Percentiles rank a stretch among this genome's conserved stretches.
phyloP scores from a whole-genome alignment of 2,797 vertebrate species.

The Coreius guichenoti region DNA sequence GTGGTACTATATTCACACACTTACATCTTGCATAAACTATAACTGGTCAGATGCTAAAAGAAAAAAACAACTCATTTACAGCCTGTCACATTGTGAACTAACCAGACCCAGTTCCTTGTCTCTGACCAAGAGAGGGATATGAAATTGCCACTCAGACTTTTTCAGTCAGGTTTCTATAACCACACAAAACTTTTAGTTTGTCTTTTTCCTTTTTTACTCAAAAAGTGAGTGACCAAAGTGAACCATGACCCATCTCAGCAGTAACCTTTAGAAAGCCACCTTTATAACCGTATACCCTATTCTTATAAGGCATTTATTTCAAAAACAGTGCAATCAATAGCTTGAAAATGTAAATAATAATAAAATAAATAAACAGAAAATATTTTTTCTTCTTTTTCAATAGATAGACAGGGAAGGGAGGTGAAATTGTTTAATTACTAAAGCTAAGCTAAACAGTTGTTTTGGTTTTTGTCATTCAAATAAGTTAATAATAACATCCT shows the following conservation, averaged over 20 bases:
- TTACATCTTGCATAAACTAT: not conserved
- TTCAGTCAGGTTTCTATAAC: conserved; percentile 14
- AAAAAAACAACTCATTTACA: not conserved
- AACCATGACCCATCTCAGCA: not conserved
- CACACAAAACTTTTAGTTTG: not conserved
- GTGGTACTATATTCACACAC: not conserved
- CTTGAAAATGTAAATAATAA: not conserved
- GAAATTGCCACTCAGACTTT: not conserved
- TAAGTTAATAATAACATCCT: no score
- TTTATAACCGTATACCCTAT: not conserved
- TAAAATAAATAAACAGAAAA: not conserved
- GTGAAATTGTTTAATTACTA: not conserved
- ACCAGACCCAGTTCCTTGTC: not conserved
- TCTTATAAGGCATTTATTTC: not conserved
- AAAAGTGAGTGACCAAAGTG: not conserved
- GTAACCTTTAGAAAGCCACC: not conserved
- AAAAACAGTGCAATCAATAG: not conserved
- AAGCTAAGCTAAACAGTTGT: no score
- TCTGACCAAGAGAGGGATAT: not conserved
- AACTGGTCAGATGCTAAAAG: not conserved
- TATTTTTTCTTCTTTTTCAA: not conserved
- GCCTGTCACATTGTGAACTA: not conserved
- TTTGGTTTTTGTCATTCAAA: not conserved
- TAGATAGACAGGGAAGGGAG: not conserved
- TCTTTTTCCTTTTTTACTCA: not conserved